Base-by-base conservation (phyloP, 2,113 vertebrate species). In the Scopus umbretta region DNA sequence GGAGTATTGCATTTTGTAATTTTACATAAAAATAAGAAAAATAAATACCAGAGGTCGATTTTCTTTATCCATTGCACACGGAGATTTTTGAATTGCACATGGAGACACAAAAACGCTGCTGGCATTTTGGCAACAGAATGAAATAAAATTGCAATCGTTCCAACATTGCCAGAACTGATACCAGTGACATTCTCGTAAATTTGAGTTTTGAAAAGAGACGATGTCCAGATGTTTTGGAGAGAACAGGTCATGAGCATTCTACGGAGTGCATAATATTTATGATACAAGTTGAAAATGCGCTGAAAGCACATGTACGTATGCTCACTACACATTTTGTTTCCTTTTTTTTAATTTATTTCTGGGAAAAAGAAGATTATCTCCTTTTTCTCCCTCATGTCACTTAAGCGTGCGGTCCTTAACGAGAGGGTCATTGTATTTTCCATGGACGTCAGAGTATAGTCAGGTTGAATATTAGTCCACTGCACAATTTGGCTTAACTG, bases 241-340 rank as follows among this genome's bases (percentile, higher is more conserved):
- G 68, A 87, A 45, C 45, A 92, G 23, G 21, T 53, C 50, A 20
- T 14, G 40, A 83, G 18, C 38, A 7, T 38, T 76, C 27, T 67
- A 49, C 11, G 29, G 53, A 80, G 58, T 13, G 42, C 40, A 38
- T 22, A 58, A 45, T 73, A 90, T 66, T 88, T 82, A 65, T n/a
- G 25, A 58, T 23, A 29, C 22, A 40, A 47, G 34, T 34, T 72
- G 75, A 85, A 93, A 75, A 61, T 20, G 55, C 1, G 7, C 53
- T 66, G 38, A 56, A 67, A 86, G 36, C 49, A 49, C 17, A 4
- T 26, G 15, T 21, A 12, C 43, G 11, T 49, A 3, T 23, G 50
- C 26, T 79, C 0, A 0, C n/a, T 68, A 12, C 1, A 0, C 5
- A 1, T 26, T 80, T 59, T 50, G 2, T 18, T 80, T 18, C 0